phyloP scores from a whole-genome alignment of 2,113 vertebrate genomes.

The Phaethornis superciliosus region DNA sequence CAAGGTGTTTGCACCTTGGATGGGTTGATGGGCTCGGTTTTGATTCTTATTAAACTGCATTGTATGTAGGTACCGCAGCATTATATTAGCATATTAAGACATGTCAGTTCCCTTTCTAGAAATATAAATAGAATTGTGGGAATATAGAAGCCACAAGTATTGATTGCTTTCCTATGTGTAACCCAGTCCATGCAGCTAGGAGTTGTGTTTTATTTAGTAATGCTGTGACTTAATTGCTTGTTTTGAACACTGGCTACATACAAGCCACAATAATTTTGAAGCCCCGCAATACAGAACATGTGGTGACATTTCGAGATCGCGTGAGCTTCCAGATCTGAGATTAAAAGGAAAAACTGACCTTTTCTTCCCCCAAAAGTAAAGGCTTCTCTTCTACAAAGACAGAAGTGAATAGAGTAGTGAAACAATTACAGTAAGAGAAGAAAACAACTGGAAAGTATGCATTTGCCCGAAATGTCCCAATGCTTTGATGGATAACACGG shows the following conservation, averaged over 20 bases:
- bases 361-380: not conserved
- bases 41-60: not conserved
- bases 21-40: not conserved
- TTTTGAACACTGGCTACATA: slow-evolving; percentile 55
- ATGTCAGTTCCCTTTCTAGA: slow-evolving; percentile 17
- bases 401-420: not conserved
- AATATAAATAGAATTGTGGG: slow-evolving; percentile 50
- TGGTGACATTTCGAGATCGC: slow-evolving; percentile 24
- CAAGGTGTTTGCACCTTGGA: not conserved
- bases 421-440: not conserved
- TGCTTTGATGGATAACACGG: not conserved
- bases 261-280: not conserved
- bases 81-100: not conserved
- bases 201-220: slow-evolving; percentile 26
- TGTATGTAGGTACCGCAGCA: not conserved
- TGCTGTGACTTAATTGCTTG: slow-evolving; percentile 38
- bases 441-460: not conserved
- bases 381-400: not conserved
- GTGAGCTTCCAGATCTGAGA: not conserved
- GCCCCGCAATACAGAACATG: slow-evolving; percentile 52
- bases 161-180: slow-evolving; percentile 42
- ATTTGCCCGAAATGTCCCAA: not conserved
- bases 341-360: slow-evolving; percentile 19
- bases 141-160: slow-evolving; percentile 31
- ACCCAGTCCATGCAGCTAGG: not conserved